Evolutionary conservation across 2,113 vertebrate species (phyloP), one percentile per base, ranked within the genome.

Genomic region (Leucoraja erinaceus): DNA sequence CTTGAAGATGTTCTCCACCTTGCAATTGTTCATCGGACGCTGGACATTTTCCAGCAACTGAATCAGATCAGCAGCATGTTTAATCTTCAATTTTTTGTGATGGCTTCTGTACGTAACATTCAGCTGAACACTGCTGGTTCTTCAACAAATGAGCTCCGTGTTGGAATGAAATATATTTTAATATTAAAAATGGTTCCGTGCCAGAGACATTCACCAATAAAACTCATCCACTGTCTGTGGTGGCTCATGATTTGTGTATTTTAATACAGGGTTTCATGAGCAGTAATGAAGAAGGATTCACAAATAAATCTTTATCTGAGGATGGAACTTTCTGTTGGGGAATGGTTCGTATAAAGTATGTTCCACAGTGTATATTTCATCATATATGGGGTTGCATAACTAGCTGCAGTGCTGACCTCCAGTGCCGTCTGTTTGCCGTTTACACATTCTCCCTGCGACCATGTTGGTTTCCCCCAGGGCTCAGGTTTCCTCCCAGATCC

Each of bases 81-180:
- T 81, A 81, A 81, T 54, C 18, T 81, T 18, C 38, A 47, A 38
- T 22, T 54, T 81, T 47, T 8, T 47, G 59, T 86, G 54, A 86
- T 0, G 1, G 54, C 12, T 28, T 22, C 54, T 10, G 10, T 59
- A 20, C 28, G 25, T 86, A 3, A 14, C 28, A 22, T n/a, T 12
- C 83, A 16, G 83, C 20, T 61, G 83, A 86, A 59, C 59, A 61
- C 59, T n/a, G 20, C 10, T 28, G 28, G 12, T 31, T 25, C 83
- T 86, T 61, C 59, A 86, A 86, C 83, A 61, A 38, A 86, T 86
- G 56, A 86, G 25, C 56, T 86, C 54, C n/a, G 83, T 61, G 11
- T 61, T 61, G 5, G 20, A 79, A 38, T 79, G 83, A 86, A 61
- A 86, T 61, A 61, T 86, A 10, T 31, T 28, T 86, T 10, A 61